Evolutionary conservation across 1,140 invertebrate genomes (phyloP).

Genomic region (Orchestia grillus): DNA sequence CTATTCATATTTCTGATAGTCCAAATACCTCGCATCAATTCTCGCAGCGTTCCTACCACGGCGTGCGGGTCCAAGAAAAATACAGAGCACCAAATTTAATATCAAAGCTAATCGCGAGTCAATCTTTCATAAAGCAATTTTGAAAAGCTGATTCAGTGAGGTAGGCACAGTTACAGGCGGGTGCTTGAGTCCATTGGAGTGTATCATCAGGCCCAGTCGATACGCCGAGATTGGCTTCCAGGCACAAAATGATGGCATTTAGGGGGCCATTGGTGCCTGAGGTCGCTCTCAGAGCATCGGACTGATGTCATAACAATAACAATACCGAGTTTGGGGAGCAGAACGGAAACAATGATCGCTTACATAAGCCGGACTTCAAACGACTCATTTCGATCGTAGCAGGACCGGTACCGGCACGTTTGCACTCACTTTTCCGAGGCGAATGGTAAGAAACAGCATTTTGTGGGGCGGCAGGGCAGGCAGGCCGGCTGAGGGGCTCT

Average conservation of each 20-base stretch:
- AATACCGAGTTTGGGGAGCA: conserved; percentile 21
- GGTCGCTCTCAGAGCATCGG: conserved; percentile 2
- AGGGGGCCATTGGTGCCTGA: not conserved
- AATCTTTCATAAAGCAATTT: not conserved
- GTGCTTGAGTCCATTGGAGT: conserved; percentile 22
- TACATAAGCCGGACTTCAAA: conserved; percentile 10
- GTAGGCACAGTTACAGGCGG: not conserved
- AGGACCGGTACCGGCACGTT: not conserved
- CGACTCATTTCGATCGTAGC: not conserved
- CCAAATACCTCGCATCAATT: not conserved
- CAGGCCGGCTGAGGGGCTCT: not conserved
- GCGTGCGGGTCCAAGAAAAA: not conserved
- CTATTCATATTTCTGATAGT: not conserved
- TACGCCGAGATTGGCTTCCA: conserved; percentile 12
- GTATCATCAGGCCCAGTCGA: not conserved
- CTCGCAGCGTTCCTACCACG: not conserved
- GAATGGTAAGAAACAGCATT: not conserved
- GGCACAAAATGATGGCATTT: conserved; percentile 40
- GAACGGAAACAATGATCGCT: conserved; percentile 45
- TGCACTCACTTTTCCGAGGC: not conserved
- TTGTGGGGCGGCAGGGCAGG: not conserved
- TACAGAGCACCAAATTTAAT: not conserved
- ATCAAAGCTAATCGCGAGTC: not conserved
- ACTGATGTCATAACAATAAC: conserved; percentile 54
- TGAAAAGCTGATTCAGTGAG: not conserved